Evolutionary conservation across 2,797 vertebrate species (phyloP), one percentile per base, ranked within the genome.

Genomic region (Myioborus melanocephalus): DNA sequence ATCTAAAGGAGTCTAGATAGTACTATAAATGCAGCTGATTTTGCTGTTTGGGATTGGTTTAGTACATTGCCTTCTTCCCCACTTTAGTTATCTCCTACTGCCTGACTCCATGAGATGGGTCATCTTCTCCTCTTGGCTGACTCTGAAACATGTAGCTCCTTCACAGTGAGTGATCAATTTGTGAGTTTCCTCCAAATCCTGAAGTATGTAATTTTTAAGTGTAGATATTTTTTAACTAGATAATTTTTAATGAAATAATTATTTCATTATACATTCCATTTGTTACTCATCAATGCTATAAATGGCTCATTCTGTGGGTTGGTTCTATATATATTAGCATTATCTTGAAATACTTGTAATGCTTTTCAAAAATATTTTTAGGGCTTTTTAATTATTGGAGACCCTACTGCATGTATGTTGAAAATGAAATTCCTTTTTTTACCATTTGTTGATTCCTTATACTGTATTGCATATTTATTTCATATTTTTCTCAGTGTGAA

Each of bases 231-330:
- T 78, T 69, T 53, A 89, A 78, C 41, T 35, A 73, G 50, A 30
- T 28, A 94, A 37, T 57, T 84, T 94, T 64, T 37, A 87, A 90
- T 84, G 12, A 72, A 69, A 55, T 63, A 83, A 79, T 92, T 69
- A 78, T 87, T 95, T 93, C 76, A 50, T 95, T 91, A 83, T 78
- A 43, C 47, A 83, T 27, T 81, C 69, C 55, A 47, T 90, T 94
- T 0, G 5, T 87, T 93, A 90, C 75, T 93, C 89, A 87, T 18
- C 8, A 14, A 19, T 83, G 24, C 55, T 89, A 90, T 80, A 95
- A 90, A 93, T 69, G 64, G 26, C 37, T 92, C 26, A 30, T 87
- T 91, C 73, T 83, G 82, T 95, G 85, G 66, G 93, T 78, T 65
- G 81, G 21, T 89, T 46, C 47, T 75, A 81, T 72, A 50, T 59